A percentile compares a stretch with the other conserved stretches of the same genome.
Conservation (phyloP, 1,140 invertebrate species). For the Drosophila arizonae region DNA sequence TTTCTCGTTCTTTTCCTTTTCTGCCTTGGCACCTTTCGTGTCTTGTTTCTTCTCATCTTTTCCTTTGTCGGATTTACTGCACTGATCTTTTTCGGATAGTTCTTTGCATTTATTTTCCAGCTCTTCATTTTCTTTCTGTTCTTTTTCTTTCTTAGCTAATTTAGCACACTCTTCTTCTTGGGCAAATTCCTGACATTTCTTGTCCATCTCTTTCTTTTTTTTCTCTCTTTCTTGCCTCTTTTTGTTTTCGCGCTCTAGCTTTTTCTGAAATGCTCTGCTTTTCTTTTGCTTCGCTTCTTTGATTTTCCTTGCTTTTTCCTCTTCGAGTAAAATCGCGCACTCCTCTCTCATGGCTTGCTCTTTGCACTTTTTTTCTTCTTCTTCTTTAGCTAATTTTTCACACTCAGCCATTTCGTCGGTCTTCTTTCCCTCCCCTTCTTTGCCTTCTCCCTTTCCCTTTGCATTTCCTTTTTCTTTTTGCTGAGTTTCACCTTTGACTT, state of each 20-base stretch:
- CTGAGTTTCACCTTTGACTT: too few species aligned
- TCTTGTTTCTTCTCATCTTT: too few species aligned
- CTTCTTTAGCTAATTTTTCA: not conserved
- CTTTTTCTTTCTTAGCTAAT: slow-evolving; percentile 7
- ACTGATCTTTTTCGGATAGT: too few species aligned
- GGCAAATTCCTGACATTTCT: slow-evolving; percentile 23
- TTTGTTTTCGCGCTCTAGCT: not conserved
- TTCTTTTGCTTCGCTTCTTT: not conserved
- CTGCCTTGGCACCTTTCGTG: too few species aligned
- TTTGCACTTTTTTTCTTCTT: slow-evolving; percentile 4
- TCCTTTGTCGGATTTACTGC: too few species aligned
- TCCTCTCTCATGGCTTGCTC: slow-evolving; percentile 1
- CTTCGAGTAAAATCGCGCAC: not conserved
- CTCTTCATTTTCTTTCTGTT: not conserved
- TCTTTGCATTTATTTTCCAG: not conserved
- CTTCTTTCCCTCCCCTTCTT: too few species aligned
- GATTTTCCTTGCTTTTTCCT: not conserved
- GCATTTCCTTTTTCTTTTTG: not conserved
- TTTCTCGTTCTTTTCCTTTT: too few species aligned
- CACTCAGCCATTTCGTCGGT: not conserved
- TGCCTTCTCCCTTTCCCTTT: slow-evolving; percentile 5
- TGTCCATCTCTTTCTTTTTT: not conserved
- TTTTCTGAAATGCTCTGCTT: not conserved
- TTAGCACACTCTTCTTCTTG: slow-evolving; percentile 19
- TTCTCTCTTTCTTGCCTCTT: not conserved